Evolutionary conservation across 1,140 invertebrate species (phyloP).

Genomic region (Sminthurinus signatus): DNA sequence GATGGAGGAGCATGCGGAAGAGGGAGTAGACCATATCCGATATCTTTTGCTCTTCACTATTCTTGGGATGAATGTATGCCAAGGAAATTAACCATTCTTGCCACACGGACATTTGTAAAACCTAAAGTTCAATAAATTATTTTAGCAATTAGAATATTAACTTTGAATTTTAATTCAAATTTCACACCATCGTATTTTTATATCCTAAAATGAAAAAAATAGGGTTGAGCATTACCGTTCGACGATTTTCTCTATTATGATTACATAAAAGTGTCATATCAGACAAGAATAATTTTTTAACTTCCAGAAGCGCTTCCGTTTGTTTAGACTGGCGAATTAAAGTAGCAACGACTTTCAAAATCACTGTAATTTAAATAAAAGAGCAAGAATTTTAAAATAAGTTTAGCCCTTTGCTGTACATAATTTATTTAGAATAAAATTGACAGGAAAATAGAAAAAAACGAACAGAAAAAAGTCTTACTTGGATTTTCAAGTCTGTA

Average conservation of each 20-base stretch:
- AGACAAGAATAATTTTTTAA: conserved; percentile 92
- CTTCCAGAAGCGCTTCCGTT: conserved; percentile 80
- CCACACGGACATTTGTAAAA: neutral
- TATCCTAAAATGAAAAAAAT: no score
- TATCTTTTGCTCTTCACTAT: conserved; percentile 89
- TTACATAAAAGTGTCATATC: conserved; percentile 96
- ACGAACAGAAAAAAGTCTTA: conserved; percentile 51
- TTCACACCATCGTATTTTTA: no score
- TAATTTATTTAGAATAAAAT: neutral
- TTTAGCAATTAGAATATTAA: no score
- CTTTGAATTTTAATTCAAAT: no score
- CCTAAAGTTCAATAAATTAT: no score
- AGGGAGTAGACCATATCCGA: conserved; percentile 97
- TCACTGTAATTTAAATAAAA: conserved; percentile 61
- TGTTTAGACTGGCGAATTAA: conserved; percentile 93
- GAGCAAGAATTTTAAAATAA: neutral
- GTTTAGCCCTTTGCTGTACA: no score
- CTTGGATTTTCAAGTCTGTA: conserved; percentile 96
- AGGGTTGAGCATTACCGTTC: conserved; percentile 66
- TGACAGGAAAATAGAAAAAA: neutral
- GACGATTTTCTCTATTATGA: conserved; percentile 92
- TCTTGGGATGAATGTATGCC: conserved; percentile 95
- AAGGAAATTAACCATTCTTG: conserved; percentile 97
- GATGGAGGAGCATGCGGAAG: conserved; percentile 94
- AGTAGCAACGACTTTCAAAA: conserved; percentile 96